phyloP scores from a whole-genome alignment of 2,888 invertebrate species.

The Spilarctia lutea region DNA sequence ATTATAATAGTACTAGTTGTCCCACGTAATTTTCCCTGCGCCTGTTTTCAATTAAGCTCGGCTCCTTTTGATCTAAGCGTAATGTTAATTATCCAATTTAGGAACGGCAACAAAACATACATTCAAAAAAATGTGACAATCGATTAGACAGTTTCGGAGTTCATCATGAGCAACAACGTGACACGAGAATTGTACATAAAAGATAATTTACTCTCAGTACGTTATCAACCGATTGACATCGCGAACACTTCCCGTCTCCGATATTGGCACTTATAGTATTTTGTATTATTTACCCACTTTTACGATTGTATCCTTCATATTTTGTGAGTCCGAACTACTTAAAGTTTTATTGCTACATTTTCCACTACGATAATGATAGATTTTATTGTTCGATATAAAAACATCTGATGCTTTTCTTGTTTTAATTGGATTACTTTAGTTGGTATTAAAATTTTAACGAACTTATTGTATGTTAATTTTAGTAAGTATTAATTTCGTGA shows the following conservation, averaged over 20 bases:
- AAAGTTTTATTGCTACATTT: constrained; percentile 81
- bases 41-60: too few species aligned
- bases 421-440: constrained; percentile 70
- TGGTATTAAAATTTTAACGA: constrained; percentile 15
- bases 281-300: constrained; percentile 86
- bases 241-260: constrained; percentile 69
- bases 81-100: too few species aligned
- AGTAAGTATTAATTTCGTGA: background rate
- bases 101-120: too few species aligned
- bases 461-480: background rate
- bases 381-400: constrained; percentile 76
- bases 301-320: constrained; percentile 81
- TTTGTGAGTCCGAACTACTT: constrained; percentile 84
- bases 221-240: constrained; percentile 49
- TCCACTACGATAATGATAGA: constrained; percentile 77
- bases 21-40: too few species aligned
- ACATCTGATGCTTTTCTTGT: constrained; percentile 62
- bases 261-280: constrained; percentile 86
- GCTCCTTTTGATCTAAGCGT: too few species aligned
- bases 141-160: too few species aligned
- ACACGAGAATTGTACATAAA: too few species aligned
- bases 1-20: too few species aligned
- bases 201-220: constrained; percentile 41
- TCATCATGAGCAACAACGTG: too few species aligned
- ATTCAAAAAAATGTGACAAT: too few species aligned